Evolutionary conservation across 2,113 vertebrate genomes (phyloP), one percentile per base, ranked within the genome.

Genomic region (Pristiophorus japonicus): DNA sequence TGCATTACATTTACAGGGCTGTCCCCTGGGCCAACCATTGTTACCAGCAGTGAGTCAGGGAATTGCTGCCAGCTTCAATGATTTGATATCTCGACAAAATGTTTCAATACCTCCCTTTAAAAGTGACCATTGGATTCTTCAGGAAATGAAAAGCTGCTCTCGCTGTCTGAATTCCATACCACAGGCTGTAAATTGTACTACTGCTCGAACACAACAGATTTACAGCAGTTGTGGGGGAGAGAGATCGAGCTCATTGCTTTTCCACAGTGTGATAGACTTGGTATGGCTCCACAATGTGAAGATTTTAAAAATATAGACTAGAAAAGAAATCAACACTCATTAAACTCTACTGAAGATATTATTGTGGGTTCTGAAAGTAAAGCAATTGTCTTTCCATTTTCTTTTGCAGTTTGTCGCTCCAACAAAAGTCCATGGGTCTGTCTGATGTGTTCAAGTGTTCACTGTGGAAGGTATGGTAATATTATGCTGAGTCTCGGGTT

Each of bases 401-500:
- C 95, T 95, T 97, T 96, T 96, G 5, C 96, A 99, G 99, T 98
- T 97, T 99, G 99, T 97, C 98, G 99, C 95, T 99, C 99, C 95
- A 99, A 99, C 97, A 99, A 99, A 98, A 99, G 99, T 95, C 99
- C 99, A 0, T 99, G 99, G 99, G 98, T 99, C 96, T 99, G 99
- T 97, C 98, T 99, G 96, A 99, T 98, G 24, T 99, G 99, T 97
- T 98, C 98, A 30, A 98, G 98, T 97, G 99, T 99, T 96, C 99
- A 99, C 95, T 99, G 99, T 97, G 99, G 99, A 97, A 98, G 99
- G 99, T 99, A 97, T 95, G 98, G 97, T 94, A 38, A 70, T 22
- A 94, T n/a, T 90, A 5, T 70, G 3, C 27, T 70, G 45, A 70
- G 14, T 70, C 38, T 42, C 55, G 34, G 55, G 6, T n/a, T 65